phyloP scores from a whole-genome alignment of 2,888 invertebrate genomes.

The Sepioteuthis lessoniana region DNA sequence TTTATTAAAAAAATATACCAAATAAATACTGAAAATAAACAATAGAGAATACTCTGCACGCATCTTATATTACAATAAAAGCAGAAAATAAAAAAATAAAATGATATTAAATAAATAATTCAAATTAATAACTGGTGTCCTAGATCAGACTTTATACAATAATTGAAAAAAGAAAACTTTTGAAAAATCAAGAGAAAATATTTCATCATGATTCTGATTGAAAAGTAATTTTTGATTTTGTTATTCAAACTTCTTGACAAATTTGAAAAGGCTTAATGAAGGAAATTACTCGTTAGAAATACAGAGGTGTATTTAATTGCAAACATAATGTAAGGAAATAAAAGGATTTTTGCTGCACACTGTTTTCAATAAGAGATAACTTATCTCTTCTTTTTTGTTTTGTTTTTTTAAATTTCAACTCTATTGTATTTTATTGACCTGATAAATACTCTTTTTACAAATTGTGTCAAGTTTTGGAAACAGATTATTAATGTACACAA shows the following conservation, averaged over 20 bases:
- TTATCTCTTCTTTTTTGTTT: no score
- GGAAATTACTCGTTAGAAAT: neutral
- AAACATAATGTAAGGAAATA: neutral
- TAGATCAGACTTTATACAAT: neutral
- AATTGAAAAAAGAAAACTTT: neutral
- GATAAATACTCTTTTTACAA: neutral
- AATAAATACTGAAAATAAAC: no score
- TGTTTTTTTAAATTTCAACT: no score
- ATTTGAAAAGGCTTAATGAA: neutral
- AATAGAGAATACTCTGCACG: no score
- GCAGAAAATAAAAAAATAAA: no score
- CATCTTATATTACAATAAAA: no score
- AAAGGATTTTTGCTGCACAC: neutral
- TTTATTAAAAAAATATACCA: no score
- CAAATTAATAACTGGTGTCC: neutral
- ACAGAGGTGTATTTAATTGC: neutral
- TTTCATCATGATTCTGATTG: neutral
- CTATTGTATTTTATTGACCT: neutral
- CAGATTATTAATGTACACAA: neutral
- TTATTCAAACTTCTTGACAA: neutral
- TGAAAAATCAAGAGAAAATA: neutral
- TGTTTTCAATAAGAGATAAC: no score
- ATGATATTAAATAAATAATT: no score
- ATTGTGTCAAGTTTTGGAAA: neutral
- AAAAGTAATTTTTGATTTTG: neutral